A percentile compares a stretch with the other conserved stretches of the same genome.
phyloP scores from a whole-genome alignment of 2,888 invertebrate species.

The Formica aserva region DNA sequence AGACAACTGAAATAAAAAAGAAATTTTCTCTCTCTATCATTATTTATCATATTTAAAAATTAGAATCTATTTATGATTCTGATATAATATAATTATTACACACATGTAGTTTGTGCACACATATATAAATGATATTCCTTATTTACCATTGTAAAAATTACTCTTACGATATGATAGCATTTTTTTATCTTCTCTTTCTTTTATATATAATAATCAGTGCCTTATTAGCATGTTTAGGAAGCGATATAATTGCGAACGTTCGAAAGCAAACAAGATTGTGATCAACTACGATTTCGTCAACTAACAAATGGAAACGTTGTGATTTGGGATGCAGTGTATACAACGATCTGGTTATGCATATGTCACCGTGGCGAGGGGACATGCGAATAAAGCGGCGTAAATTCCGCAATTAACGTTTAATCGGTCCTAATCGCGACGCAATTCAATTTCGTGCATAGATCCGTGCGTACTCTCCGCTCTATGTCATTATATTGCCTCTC shows the following conservation, averaged over 20 bases:
- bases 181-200: too few relatives aligned
- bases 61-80: background rate
- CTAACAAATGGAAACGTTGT: conserved; percentile 54
- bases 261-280: conserved; percentile 5
- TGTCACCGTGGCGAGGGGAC: conserved; percentile 17
- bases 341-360: conserved; percentile 55
- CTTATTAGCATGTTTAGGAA: conserved; percentile 1
- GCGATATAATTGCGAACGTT: background rate
- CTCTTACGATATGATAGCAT: background rate
- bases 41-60: background rate
- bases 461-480: background rate
- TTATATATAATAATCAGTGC: background rate
- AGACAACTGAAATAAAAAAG: background rate
- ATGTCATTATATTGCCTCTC: conserved; percentile 13
- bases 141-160: background rate
- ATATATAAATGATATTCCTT: background rate
- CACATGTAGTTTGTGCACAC: background rate
- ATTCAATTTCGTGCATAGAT: conserved; percentile 53
- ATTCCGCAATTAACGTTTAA: conserved; percentile 59
- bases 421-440: conserved; percentile 54
- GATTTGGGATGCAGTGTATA: conserved; percentile 40
- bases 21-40: background rate
- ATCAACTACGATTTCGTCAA: conserved; percentile 16
- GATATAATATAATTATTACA: background rate
- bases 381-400: conserved; percentile 18